Base-by-base conservation (phyloP, 2,888 invertebrate genomes). In the Notodonta ziczac region DNA sequence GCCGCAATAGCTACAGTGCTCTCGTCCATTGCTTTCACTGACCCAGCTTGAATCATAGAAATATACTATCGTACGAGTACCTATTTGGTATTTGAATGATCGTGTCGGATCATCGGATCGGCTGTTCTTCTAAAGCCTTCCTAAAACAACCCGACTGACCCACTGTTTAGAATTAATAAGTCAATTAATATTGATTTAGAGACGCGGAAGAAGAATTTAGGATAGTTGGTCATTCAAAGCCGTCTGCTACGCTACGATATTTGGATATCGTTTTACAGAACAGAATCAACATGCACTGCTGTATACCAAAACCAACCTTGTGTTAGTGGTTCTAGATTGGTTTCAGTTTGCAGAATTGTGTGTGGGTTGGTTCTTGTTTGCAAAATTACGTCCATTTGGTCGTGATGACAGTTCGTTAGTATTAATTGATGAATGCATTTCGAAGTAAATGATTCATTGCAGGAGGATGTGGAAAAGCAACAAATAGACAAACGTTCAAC, bases 131-230 rank as follows among this genome's bases (percentile, higher is more conserved):
- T 35, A 67, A 62, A 48, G 74, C 80, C 80, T 79, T 81, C 77
- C 70, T 71, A 66, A 77, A 73, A 77, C 74, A 73, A 65, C 56
- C 73, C 69, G 76, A 59, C 65, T 59, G 64, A 62, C 58, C 13
- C n/a, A 60, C 66, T 63, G n/a, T n/a, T n/a, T n/a, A n/a, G 59
- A 68, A 73, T 66, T 65, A 35, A 35, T 35, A 35, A 54, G 61
- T 62, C 77, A 82, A 84, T 84, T 82, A 79, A 74, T 77, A 80
- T 80, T 78, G 80, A 80, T 84, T 80, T 67, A 70, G 58, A 64
- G 53, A 77, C 65, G 69, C 70, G 64, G 72, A 77, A 76, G 71
- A 13, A 58, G 53, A 70, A 72, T 73, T 74, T 72, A 61, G 59
- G 61, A 69, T 72, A 39, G 42, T 58, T 56, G 12, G 63, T 55